These are phyloP conservation scores for Drosophila formosana DNA, from an alignment of 2,888 invertebrate genomes.

Conservation along the genomic window DNA sequence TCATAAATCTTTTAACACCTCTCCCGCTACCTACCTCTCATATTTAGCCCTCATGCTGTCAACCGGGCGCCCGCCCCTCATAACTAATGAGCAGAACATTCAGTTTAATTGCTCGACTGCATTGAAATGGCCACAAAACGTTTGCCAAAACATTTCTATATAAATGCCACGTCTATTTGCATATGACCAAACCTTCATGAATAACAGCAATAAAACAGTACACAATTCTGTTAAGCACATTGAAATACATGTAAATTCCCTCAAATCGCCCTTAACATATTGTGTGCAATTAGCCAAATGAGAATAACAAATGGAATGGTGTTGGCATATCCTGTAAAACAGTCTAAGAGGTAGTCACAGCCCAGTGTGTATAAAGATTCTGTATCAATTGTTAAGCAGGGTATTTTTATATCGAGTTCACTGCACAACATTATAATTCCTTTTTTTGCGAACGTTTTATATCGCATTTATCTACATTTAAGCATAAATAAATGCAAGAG, in stretches of 20 bases:
- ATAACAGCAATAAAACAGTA: conserved; percentile 20
- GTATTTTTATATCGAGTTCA: background rate
- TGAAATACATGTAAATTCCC: conserved; percentile 15
- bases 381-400: background rate
- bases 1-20: conserved; percentile 65
- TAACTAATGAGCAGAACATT: conserved; percentile 26
- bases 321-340: background rate
- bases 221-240: conserved; percentile 29
- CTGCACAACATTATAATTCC: background rate
- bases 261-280: conserved; percentile 10
- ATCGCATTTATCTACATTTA: conserved; percentile 15
- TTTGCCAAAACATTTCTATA: conserved; percentile 26
- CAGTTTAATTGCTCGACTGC: conserved; percentile 41
- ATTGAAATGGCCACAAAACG: conserved; percentile 48
- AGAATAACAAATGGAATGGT: conserved; percentile 30
- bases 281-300: conserved; percentile 44
- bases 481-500: conserved; percentile 16
- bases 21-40: background rate
- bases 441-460: conserved; percentile 5
- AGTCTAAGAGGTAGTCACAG: background rate
- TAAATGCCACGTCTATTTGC: conserved; percentile 30
- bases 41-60: background rate
- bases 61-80: conserved; percentile 3
- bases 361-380: too few relatives aligned
- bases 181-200: conserved; percentile 5